phyloP scores from a whole-genome alignment of 2,797 vertebrate species.

The Neopelma chrysocephalum region DNA sequence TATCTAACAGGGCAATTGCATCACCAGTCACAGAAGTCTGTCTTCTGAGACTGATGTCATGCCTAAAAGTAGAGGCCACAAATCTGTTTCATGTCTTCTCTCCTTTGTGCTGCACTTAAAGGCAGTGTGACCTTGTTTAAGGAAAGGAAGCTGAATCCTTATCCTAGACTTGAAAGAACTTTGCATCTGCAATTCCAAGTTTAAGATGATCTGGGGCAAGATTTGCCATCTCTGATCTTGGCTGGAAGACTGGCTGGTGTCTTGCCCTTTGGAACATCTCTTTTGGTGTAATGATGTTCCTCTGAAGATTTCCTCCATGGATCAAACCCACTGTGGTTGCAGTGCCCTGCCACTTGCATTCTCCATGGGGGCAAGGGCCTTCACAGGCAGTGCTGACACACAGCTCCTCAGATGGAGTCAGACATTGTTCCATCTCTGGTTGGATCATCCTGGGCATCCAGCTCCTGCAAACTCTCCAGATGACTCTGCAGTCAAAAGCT shows the following conservation, averaged over 20 bases:
- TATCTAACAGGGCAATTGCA: not conserved
- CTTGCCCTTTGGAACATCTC: conserved; percentile 39
- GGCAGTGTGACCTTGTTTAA: conserved; percentile 22
- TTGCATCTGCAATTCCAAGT: conserved; percentile 24
- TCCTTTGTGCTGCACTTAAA: conserved; percentile 37
- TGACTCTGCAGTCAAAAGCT: not conserved
- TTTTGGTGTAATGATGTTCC: not conserved
- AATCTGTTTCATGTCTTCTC: not conserved
- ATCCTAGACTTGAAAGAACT: conserved; percentile 23
- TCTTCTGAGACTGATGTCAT: conserved; percentile 18
- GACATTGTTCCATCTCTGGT: not conserved
- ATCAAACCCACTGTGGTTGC: not conserved
- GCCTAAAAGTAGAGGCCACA: conserved; percentile 11
- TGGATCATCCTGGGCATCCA: not conserved
- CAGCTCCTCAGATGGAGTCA: not conserved
- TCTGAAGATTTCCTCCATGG: not conserved
- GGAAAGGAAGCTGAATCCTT: conserved; percentile 33
- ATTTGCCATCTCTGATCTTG: conserved; percentile 42
- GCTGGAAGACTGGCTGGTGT: conserved; percentile 47
- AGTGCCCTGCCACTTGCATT: conserved; percentile 1
- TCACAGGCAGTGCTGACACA: not conserved
- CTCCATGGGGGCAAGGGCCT: not conserved
- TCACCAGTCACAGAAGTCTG: not conserved
- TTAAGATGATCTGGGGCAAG: conserved; percentile 20
- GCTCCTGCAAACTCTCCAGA: not conserved